Percentiles rank a stretch among this genome's conserved stretches.
Conservation (phyloP, 2,113 vertebrate genomes). For the Colius striatus region DNA sequence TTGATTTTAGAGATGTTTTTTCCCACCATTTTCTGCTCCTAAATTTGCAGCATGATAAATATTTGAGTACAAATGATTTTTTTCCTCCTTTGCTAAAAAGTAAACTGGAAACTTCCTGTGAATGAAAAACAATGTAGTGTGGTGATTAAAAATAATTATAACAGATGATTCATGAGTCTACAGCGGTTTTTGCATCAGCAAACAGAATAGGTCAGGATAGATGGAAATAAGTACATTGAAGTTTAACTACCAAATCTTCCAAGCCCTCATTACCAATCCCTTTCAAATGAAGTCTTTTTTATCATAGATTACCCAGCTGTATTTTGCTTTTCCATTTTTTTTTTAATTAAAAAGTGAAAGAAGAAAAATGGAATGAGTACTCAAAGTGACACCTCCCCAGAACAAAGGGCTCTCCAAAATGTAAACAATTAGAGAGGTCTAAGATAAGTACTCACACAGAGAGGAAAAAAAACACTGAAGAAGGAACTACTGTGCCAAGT, state of each 20-base stretch:
- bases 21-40: background rate
- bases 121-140: slow-evolving; percentile 28
- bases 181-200: slow-evolving; percentile 5
- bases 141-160: slow-evolving; percentile 47
- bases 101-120: slow-evolving; percentile 1
- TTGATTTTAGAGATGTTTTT: background rate
- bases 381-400: background rate
- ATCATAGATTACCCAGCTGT: background rate
- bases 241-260: slow-evolving; percentile 17
- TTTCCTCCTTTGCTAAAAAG: slow-evolving; percentile 1
- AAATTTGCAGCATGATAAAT: background rate
- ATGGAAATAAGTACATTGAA: background rate
- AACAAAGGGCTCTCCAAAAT: slow-evolving; percentile 18
- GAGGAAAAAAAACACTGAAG: background rate
- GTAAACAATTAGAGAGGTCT: background rate
- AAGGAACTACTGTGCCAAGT: background rate
- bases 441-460: background rate
- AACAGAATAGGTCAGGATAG: slow-evolving; percentile 18
- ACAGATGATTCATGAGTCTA: slow-evolving; percentile 40
- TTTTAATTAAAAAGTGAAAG: slow-evolving; percentile 41
- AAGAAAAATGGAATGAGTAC: background rate
- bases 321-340: background rate
- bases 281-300: slow-evolving; percentile 16
- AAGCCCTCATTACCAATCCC: background rate
- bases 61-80: slow-evolving; percentile 5